phyloP scores from a whole-genome alignment of 2,888 invertebrate species.

The Mythimna lalbum region DNA sequence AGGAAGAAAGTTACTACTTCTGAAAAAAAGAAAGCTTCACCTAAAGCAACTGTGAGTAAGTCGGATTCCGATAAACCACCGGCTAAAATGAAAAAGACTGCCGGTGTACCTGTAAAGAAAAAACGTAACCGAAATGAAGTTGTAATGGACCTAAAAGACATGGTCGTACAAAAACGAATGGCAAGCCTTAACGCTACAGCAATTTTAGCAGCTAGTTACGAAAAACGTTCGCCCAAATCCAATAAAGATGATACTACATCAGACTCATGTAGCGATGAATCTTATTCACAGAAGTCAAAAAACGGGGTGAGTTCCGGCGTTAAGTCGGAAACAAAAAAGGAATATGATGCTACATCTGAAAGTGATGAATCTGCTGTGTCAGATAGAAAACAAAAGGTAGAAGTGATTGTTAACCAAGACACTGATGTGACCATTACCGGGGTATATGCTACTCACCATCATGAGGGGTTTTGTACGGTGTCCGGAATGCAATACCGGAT shows the following conservation, averaged over 20 bases:
- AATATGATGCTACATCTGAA: slow-evolving; percentile 83
- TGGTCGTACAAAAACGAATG: slow-evolving; percentile 97
- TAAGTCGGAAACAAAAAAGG: slow-evolving; percentile 88
- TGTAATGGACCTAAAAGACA: slow-evolving; percentile 95
- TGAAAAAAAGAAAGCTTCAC: slow-evolving; percentile 84
- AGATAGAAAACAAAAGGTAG: slow-evolving; percentile 91
- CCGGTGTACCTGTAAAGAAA: slow-evolving; percentile 86
- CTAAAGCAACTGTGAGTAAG: slow-evolving; percentile 80
- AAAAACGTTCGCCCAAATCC: slow-evolving; percentile 92
- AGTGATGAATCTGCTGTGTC: slow-evolving; percentile 76
- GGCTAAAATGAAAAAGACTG: slow-evolving; percentile 86
- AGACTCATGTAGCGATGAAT: slow-evolving; percentile 90
- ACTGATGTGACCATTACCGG: slow-evolving; percentile 97
- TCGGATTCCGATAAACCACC: slow-evolving; percentile 88
- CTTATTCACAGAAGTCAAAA: slow-evolving; percentile 89
- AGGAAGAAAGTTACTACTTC: slow-evolving; percentile 76
- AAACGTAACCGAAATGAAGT: slow-evolving; percentile 91
- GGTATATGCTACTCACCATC: slow-evolving; percentile 95
- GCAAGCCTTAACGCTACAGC: slow-evolving; percentile 97
- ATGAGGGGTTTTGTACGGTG: slow-evolving; percentile 96
- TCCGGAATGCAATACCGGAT: slow-evolving; percentile 96
- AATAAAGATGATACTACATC: slow-evolving; percentile 91
- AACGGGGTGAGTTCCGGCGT: slow-evolving; percentile 89
- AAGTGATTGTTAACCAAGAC: slow-evolving; percentile 96
- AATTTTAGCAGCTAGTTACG: slow-evolving; percentile 97